phyloP scores from a whole-genome alignment of 2,113 vertebrate genomes.

The Pluvianellus socialis region DNA sequence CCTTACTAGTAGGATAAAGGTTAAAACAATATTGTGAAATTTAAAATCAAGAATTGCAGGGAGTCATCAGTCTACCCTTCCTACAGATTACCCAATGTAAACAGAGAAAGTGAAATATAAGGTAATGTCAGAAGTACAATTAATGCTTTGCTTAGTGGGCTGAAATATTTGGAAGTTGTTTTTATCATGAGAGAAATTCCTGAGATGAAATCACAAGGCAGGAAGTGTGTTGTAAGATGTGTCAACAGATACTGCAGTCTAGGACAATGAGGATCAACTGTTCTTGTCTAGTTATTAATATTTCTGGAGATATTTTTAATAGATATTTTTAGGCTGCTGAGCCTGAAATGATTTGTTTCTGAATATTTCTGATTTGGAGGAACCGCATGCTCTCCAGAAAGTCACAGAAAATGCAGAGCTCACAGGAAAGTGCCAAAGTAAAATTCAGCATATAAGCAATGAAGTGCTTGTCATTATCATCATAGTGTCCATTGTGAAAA shows the following conservation, averaged over 20 bases:
- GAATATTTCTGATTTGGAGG: not conserved
- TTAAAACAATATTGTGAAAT: not conserved
- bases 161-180: not conserved
- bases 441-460: not conserved
- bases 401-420: not conserved
- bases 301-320: not conserved
- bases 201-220: not conserved
- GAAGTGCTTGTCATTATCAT: not conserved
- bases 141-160: not conserved
- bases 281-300: not conserved
- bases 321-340: not conserved
- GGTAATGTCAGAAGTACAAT: not conserved
- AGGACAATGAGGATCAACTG: not conserved
- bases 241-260: not conserved
- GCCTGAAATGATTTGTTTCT: not conserved
- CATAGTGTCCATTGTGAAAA: not conserved
- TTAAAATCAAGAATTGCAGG: not conserved
- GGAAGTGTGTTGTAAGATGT: not conserved
- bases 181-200: not conserved
- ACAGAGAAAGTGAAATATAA: not conserved
- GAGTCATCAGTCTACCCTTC: not conserved
- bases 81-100: not conserved
- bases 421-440: not conserved
- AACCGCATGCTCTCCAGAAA: not conserved
- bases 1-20: not conserved